These are phyloP conservation scores for Neoascia interrupta DNA, from an alignment of 2,888 invertebrate genomes.

Conservation along the genomic window DNA sequence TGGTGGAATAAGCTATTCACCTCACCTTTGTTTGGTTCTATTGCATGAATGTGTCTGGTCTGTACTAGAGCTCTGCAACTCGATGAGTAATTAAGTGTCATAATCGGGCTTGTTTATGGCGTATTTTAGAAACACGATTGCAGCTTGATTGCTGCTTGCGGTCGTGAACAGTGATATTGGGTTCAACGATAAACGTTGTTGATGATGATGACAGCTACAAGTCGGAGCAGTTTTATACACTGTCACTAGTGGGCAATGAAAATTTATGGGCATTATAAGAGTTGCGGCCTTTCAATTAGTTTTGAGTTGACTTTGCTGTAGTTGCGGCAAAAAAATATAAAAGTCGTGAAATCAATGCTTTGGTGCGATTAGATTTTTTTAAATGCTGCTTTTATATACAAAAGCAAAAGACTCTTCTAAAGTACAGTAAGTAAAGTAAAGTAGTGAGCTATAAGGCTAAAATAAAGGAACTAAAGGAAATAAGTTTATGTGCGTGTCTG, in stretches of 20 bases:
- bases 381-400: too few relatives aligned
- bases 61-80: constrained; percentile 13
- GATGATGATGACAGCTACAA: constrained; percentile 43
- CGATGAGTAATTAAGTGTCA: constrained; percentile 67
- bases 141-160: constrained; percentile 39
- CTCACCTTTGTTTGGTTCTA: constrained; percentile 43
- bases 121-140: constrained; percentile 54
- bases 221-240: constrained; percentile 31
- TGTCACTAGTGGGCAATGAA: constrained; percentile 57
- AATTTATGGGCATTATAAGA: constrained; percentile 52
- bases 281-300: constrained; percentile 44
- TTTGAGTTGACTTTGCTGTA: constrained; percentile 31
- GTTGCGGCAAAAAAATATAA: too few relatives aligned
- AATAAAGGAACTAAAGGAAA: too few relatives aligned
- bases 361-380: too few relatives aligned
- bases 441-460: too few relatives aligned
- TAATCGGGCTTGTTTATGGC: constrained; percentile 62
- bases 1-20: constrained; percentile 52
- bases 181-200: constrained; percentile 10
- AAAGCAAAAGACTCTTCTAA: too few relatives aligned
- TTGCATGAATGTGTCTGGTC: constrained; percentile 17
- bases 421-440: too few relatives aligned
- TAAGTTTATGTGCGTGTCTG: too few relatives aligned
- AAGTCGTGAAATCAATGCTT: too few relatives aligned
- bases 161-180: not conserved